Evolutionary conservation across 2,888 invertebrate species (phyloP).

Genomic region (Trichopoda pennipes): DNA sequence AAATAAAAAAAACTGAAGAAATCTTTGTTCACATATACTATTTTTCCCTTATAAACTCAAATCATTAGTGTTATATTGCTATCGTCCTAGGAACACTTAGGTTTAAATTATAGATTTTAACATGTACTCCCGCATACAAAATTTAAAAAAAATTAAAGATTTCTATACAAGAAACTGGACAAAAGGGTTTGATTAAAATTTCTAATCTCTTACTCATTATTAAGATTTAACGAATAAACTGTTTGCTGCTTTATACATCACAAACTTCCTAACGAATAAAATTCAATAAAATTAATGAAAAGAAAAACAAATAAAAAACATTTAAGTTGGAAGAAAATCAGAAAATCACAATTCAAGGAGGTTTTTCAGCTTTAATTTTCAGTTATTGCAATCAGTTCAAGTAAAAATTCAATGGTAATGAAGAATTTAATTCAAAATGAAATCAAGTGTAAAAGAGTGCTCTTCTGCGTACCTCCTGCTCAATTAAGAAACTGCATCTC

Average conservation of each 20-base stretch:
- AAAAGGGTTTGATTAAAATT: too few species aligned
- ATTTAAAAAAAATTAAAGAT: neutral
- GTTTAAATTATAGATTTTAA: slow-evolving; percentile 19
- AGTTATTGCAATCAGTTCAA: slow-evolving; percentile 52
- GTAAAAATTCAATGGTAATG: slow-evolving; percentile 55
- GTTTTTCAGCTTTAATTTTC: neutral
- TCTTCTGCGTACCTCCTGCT: slow-evolving; percentile 5
- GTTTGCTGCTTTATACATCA: neutral
- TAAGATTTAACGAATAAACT: too few species aligned
- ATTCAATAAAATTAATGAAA: neutral
- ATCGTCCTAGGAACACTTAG: slow-evolving; percentile 15
- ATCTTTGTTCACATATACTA: slow-evolving; percentile 12
- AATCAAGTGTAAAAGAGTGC: slow-evolving; percentile 43
- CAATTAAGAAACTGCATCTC: slow-evolving; percentile 36
- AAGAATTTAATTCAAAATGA: slow-evolving; percentile 46
- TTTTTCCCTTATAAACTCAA: neutral
- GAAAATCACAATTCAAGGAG: neutral
- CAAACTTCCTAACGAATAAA: neutral
- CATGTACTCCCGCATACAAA: neutral
- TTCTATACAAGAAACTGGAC: neutral
- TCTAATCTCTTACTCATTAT: too few species aligned
- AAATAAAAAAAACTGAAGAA: neutral
- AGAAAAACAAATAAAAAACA: neutral
- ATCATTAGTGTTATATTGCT: slow-evolving; percentile 31
- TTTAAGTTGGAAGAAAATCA: neutral